These are phyloP conservation scores for Drosophila ochracea DNA, from an alignment of 2,888 invertebrate species.

Conservation along the genomic window DNA sequence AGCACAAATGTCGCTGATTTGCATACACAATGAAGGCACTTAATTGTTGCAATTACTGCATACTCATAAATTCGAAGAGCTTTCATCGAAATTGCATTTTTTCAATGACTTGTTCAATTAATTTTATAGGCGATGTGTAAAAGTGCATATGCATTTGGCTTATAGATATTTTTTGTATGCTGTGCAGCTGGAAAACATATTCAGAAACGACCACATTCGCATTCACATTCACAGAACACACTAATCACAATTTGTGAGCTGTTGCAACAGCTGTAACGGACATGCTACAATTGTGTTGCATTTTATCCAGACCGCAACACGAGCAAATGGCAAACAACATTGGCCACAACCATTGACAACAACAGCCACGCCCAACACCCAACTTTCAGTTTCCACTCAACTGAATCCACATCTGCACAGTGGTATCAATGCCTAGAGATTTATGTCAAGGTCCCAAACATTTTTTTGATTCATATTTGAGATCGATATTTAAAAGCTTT, in stretches of 20 bases:
- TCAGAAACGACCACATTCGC: neutral
- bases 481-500: neutral
- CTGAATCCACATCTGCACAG: slow-evolving; percentile 2
- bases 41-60: slow-evolving; percentile 50
- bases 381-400: slow-evolving; percentile 8
- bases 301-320: slow-evolving; percentile 56
- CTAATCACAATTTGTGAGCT: slow-evolving; percentile 66
- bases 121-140: slow-evolving; percentile 28
- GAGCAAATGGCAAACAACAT: slow-evolving; percentile 28
- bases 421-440: neutral
- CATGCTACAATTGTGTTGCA: slow-evolving; percentile 46
- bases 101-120: slow-evolving; percentile 25
- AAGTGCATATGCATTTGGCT: slow-evolving; percentile 20
- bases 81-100: slow-evolving; percentile 1
- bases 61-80: slow-evolving; percentile 27
- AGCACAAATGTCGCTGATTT: slow-evolving; percentile 11
- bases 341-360: slow-evolving; percentile 22
- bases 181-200: slow-evolving; percentile 1
- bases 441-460: no score
- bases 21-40: slow-evolving; percentile 28
- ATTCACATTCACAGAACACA: slow-evolving; percentile 53
- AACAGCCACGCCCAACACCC: slow-evolving; percentile 5
- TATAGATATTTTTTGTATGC: neutral
- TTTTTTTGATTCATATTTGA: neutral
- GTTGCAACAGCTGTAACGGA: slow-evolving; percentile 14